phyloP scores from a whole-genome alignment of 2,888 invertebrate genomes.

The Campopleginae sp. region DNA sequence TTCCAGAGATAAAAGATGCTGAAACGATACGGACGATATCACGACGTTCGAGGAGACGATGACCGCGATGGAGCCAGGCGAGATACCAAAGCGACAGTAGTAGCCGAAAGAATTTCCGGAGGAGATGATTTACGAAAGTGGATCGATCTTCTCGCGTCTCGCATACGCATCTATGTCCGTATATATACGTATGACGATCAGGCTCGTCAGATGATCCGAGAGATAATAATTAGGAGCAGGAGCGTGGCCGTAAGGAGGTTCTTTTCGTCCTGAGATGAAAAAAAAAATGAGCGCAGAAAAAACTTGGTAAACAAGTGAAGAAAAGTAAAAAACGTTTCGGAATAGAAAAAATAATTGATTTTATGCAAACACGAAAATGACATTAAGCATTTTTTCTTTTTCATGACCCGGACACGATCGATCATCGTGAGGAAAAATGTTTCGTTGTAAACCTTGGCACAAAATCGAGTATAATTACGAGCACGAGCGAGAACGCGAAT shows the following conservation, averaged over 20 bases:
- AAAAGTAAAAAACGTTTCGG: no score
- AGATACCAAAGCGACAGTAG: slow-evolving; percentile 38
- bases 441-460: slow-evolving; percentile 51
- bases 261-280: neutral
- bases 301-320: neutral
- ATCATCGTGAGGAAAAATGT: neutral
- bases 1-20: slow-evolving; percentile 60
- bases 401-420: neutral
- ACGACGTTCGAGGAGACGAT: slow-evolving; percentile 26
- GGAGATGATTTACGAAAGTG: slow-evolving; percentile 49
- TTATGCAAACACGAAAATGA: neutral
- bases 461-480: slow-evolving; percentile 63
- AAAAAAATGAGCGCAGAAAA: neutral
- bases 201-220: slow-evolving; percentile 7
- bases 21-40: slow-evolving; percentile 47
- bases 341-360: neutral
- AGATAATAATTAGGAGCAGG: slow-evolving; percentile 47
- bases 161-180: neutral
- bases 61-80: slow-evolving; percentile 11
- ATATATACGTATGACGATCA: slow-evolving; percentile 7
- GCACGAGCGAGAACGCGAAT: slow-evolving; percentile 15
- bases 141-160: slow-evolving; percentile 50
- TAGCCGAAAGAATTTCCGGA: slow-evolving; percentile 42
- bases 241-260: neutral
- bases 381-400: neutral